Evolutionary conservation across 2,888 invertebrate genomes (phyloP).

Genomic region (Endotricha flammealis): DNA sequence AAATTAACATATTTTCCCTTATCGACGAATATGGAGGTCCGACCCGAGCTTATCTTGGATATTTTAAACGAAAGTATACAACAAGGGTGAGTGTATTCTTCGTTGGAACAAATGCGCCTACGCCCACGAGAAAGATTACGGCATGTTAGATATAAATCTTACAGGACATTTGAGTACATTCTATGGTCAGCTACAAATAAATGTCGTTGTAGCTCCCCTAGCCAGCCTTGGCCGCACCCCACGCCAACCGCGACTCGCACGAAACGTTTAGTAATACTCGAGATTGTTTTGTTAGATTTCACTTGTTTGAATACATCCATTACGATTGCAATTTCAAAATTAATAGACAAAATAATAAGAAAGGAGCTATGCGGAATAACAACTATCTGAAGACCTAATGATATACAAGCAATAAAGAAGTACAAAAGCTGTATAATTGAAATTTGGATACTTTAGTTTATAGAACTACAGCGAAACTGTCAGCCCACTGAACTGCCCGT

Average conservation of each 20-base stretch:
- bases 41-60: constrained; percentile 65
- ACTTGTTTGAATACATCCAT: too few species aligned
- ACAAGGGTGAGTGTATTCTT: constrained; percentile 46
- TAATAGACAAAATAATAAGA: too few species aligned
- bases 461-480: too few species aligned
- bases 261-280: constrained; percentile 30
- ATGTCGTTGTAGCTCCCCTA: constrained; percentile 50
- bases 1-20: constrained; percentile 77
- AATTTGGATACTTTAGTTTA: too few species aligned
- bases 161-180: constrained; percentile 62
- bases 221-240: constrained; percentile 41
- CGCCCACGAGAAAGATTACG: constrained; percentile 72
- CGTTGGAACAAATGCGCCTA: constrained; percentile 63
- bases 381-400: too few species aligned
- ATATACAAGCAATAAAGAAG: too few species aligned
- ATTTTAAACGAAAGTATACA: constrained; percentile 63
- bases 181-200: constrained; percentile 63
- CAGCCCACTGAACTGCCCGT: too few species aligned
- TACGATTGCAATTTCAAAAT: too few species aligned
- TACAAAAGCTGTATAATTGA: too few species aligned
- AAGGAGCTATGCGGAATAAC: too few species aligned
- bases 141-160: constrained; percentile 70
- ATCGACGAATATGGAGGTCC: constrained; percentile 66
- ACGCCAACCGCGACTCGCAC: constrained; percentile 29
- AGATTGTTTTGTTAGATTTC: constrained; percentile 9